phyloP scores from a whole-genome alignment of 2,888 invertebrate species.

The Polyploca ridens region DNA sequence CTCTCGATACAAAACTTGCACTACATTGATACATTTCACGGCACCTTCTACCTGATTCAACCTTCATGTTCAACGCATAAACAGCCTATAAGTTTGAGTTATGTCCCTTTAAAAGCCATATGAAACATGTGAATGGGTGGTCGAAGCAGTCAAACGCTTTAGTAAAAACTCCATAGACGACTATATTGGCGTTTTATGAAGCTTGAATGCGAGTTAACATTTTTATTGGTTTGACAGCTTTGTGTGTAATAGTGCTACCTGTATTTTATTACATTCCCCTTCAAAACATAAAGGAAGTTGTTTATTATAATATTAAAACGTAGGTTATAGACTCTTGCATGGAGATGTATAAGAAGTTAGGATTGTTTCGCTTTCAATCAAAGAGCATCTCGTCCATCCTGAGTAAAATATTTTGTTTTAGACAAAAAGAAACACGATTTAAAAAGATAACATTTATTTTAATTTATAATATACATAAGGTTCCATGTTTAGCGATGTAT shows the following conservation, averaged over 20 bases:
- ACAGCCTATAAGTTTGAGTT: constrained; percentile 52
- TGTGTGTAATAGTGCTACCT: constrained; percentile 8
- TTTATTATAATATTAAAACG: not conserved
- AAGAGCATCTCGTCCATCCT: no score
- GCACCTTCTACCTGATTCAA: constrained; percentile 74
- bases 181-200: constrained; percentile 38
- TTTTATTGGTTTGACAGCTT: constrained; percentile 25
- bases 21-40: constrained; percentile 80
- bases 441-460: no score
- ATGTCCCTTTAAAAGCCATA: constrained; percentile 46
- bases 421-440: no score
- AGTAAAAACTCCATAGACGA: constrained; percentile 40
- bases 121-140: constrained; percentile 64
- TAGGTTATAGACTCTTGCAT: not conserved
- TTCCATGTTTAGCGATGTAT: not conserved
- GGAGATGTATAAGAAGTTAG: not conserved
- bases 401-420: no score
- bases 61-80: constrained; percentile 61
- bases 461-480: no score
- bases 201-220: constrained; percentile 26
- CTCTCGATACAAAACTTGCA: constrained; percentile 80
- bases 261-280: not conserved
- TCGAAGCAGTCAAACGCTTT: constrained; percentile 57
- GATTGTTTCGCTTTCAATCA: not conserved
- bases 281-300: not conserved